Conservation (phyloP, 2,888 invertebrate species). For the Toxonevra muliebris region DNA sequence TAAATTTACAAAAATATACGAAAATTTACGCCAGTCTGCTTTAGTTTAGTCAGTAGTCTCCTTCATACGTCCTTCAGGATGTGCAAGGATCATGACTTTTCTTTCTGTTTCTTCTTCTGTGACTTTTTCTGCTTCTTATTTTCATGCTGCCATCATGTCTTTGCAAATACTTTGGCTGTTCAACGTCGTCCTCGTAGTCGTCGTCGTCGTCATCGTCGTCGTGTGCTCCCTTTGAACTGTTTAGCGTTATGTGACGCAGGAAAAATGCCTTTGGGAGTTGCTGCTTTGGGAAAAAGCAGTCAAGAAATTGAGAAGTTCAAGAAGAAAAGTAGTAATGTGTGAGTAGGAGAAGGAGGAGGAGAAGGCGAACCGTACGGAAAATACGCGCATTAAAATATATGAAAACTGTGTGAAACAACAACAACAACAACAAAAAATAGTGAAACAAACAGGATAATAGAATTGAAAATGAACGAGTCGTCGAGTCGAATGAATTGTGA, state of each 20-base stretch:
- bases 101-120: no score
- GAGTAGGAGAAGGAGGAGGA: background rate
- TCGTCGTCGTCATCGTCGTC: background rate
- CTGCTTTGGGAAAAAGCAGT: background rate
- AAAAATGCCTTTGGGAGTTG: conserved; percentile 13
- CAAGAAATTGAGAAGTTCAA: background rate
- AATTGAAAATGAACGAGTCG: background rate
- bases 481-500: background rate
- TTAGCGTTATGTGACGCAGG: background rate
- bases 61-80: conserved; percentile 62
- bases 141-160: background rate
- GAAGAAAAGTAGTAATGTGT: background rate
- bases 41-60: conserved; percentile 44
- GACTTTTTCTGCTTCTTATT: no score
- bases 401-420: no score
- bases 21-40: conserved; percentile 8
- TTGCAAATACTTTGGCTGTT: background rate
- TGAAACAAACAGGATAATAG: conserved; percentile 12
- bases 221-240: background rate
- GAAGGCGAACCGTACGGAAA: background rate
- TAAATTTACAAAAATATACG: no score
- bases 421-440: background rate
- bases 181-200: background rate
- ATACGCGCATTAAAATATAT: background rate
- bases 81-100: conserved; percentile 42